These are phyloP conservation scores for Campylomormyrus numenius DNA, from an alignment of 2,113 vertebrate genomes.

Conservation along the genomic window DNA sequence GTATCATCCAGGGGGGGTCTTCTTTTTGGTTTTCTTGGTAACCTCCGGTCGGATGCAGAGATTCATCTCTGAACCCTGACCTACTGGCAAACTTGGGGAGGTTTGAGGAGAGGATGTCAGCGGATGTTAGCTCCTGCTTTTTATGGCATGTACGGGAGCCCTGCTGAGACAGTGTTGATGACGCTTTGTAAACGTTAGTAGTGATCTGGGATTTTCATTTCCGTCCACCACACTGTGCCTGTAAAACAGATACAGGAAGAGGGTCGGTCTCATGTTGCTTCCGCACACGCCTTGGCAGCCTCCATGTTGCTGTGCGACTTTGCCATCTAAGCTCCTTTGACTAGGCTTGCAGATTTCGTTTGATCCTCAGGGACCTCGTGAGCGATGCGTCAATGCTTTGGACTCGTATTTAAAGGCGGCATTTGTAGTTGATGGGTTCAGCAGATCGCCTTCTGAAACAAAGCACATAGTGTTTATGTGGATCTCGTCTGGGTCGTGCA, in stretches of 20 bases:
- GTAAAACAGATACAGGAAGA: not conserved
- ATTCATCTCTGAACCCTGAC: not conserved
- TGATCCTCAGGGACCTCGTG: not conserved
- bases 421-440: not conserved
- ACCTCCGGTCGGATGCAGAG: not conserved
- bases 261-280: not conserved
- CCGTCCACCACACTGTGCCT: not conserved
- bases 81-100: not conserved
- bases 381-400: not conserved
- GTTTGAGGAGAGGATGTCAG: not conserved
- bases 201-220: not conserved
- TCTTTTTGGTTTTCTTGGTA: not conserved
- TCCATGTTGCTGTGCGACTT: not conserved
- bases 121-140: not conserved
- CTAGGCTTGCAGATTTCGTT: not conserved
- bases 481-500: slow-evolving; percentile 49
- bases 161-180: not conserved
- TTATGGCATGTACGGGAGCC: not conserved
- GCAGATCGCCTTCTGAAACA: not conserved
- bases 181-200: not conserved
- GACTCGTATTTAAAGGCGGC: not conserved
- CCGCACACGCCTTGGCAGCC: not conserved
- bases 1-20: not conserved
- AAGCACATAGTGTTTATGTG: slow-evolving; percentile 39
- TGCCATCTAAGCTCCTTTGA: not conserved